phyloP scores from a whole-genome alignment of 2,113 vertebrate genomes.

The Onychostoma macrolepis region DNA sequence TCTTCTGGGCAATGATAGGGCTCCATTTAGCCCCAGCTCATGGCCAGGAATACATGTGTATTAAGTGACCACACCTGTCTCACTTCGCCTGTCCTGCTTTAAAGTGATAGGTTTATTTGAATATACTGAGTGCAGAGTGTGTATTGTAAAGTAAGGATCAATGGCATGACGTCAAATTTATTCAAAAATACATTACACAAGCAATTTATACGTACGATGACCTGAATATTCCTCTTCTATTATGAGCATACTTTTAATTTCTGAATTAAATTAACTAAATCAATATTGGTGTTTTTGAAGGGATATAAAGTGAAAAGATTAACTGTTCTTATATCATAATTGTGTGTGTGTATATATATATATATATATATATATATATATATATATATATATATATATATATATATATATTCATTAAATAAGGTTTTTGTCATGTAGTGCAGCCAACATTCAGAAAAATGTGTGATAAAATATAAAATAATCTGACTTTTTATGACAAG shows the following conservation, averaged over 20 bases:
- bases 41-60: conserved; percentile 59
- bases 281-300: too few relatives aligned
- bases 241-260: not conserved
- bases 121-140: conserved; percentile 36
- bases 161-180: not conserved
- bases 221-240: not conserved
- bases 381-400: too few relatives aligned
- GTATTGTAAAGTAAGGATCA: conserved; percentile 22
- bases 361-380: too few relatives aligned
- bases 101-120: conserved; percentile 50
- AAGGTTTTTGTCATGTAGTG: not conserved
- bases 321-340: too few relatives aligned
- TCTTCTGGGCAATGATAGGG: conserved; percentile 56
- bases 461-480: not conserved
- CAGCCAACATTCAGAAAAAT: not conserved
- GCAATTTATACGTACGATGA: not conserved
- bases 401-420: too few relatives aligned
- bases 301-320: too few relatives aligned
- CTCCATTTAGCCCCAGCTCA: conserved; percentile 55
- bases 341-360: too few relatives aligned
- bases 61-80: conserved; percentile 64
- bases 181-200: not conserved
- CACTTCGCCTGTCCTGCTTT: conserved; percentile 47
- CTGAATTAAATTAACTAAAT: too few relatives aligned
- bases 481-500: not conserved